Conservation (phyloP, 2,797 vertebrate species). For the Intellagama lesueurii region DNA sequence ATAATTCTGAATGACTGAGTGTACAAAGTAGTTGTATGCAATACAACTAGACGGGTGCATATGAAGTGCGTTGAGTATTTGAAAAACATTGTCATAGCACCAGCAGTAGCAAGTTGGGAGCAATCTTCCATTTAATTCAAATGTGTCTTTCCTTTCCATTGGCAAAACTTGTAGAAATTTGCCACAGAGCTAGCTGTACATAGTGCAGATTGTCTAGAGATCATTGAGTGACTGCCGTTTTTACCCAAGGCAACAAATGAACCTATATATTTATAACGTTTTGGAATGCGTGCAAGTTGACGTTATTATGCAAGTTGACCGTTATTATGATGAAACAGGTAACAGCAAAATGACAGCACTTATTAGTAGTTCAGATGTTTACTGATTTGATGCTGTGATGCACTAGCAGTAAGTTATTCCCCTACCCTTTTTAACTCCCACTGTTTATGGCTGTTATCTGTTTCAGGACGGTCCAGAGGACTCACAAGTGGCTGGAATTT, state of each 20-base stretch:
- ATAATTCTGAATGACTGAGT: neutral
- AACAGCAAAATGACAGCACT: neutral
- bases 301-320: constrained; percentile 27
- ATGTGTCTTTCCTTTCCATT: neutral
- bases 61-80: neutral
- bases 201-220: neutral
- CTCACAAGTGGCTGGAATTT: constrained; percentile 47
- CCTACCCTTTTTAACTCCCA: neutral
- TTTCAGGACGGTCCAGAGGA: constrained; percentile 76
- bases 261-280: neutral
- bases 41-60: too few species aligned
- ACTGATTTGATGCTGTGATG: constrained; percentile 30
- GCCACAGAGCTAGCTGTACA: neutral
- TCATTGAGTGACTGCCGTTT: neutral
- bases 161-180: neutral
- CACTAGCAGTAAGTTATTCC: constrained; percentile 21
- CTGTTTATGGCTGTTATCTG: constrained; percentile 51
- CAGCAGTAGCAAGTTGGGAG: neutral
- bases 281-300: too few species aligned
- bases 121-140: neutral
- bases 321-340: constrained; percentile 26
- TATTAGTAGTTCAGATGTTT: constrained; percentile 50
- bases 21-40: neutral
- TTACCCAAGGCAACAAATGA: neutral
- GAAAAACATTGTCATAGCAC: neutral